These are phyloP conservation scores for Hystrix brachyura DNA, from an alignment of 2,113 vertebrate genomes.

Conservation along the genomic window DNA sequence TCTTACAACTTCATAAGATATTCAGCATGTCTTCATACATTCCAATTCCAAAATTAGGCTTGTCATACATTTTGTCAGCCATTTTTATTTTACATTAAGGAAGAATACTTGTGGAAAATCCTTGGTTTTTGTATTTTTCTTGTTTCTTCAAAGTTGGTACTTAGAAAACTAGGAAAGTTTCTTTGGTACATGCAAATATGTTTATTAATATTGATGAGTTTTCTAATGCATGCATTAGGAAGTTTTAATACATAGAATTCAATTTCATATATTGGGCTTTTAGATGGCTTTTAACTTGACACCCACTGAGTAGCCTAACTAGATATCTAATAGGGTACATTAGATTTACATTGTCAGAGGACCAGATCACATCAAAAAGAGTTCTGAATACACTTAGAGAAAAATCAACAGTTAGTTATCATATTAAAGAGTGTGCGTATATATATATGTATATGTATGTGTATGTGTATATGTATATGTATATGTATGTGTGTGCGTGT, in stretches of 20 bases:
- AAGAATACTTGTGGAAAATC: neutral
- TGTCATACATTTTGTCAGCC: neutral
- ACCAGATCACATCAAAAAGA: neutral
- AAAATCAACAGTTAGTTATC: neutral
- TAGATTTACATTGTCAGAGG: neutral
- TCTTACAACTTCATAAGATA: neutral
- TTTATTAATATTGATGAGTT: neutral
- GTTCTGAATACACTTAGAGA: neutral
- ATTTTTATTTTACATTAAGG: slow-evolving; percentile 27
- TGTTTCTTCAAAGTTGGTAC: neutral
- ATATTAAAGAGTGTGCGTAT: neutral
- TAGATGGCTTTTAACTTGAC: neutral
- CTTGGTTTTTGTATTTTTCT: neutral
- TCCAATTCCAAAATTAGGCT: slow-evolving; percentile 1
- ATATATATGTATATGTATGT: neutral
- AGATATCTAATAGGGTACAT: neutral
- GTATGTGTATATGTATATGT: neutral
- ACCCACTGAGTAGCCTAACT: neutral
- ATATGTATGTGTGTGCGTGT: neutral
- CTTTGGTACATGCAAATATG: neutral
- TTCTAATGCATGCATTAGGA: neutral
- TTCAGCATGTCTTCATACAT: neutral
- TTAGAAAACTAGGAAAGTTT: neutral
- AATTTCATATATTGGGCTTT: neutral
- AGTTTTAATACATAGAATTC: neutral